These are phyloP conservation scores for Acleris cristana DNA, from an alignment of 2,888 invertebrate genomes.

Conservation along the genomic window DNA sequence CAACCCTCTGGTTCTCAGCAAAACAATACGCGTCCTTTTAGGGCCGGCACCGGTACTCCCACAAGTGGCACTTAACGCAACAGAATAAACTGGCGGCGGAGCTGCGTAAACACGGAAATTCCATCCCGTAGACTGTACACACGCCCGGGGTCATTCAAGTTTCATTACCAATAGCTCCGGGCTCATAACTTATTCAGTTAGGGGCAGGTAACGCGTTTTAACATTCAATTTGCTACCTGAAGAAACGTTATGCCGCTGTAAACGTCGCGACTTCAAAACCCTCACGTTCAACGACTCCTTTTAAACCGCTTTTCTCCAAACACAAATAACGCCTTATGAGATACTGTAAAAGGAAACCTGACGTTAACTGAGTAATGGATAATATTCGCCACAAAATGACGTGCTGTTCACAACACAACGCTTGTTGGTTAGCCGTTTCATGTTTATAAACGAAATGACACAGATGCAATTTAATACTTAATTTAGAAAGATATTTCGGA, in stretches of 20 bases:
- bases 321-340: constrained; percentile 3
- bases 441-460: constrained; percentile 40
- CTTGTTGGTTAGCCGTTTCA: constrained; percentile 15
- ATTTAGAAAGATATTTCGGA: constrained; percentile 24
- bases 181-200: constrained; percentile 80
- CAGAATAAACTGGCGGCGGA: constrained; percentile 56
- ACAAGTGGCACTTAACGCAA: constrained; percentile 59
- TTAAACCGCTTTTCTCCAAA: constrained; percentile 2
- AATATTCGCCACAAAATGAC: constrained; percentile 2
- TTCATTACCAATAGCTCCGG: constrained; percentile 78
- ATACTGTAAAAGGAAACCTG: neutral
- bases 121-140: constrained; percentile 65
- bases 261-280: constrained; percentile 52
- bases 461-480: constrained; percentile 41
- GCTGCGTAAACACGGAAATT: constrained; percentile 69
- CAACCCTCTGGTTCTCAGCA: constrained; percentile 42
- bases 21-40: constrained; percentile 48
- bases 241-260: constrained; percentile 66
- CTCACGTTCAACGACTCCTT: constrained; percentile 37
- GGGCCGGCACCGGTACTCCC: constrained; percentile 46
- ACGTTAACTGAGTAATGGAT: constrained; percentile 33
- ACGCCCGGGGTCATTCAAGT: constrained; percentile 75
- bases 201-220: constrained; percentile 77
- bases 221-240: constrained; percentile 78
- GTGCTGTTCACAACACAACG: neutral